Percentiles rank a stretch among this genome's conserved stretches.
phyloP scores from a whole-genome alignment of 2,797 vertebrate genomes.

The Catharus ustulatus region DNA sequence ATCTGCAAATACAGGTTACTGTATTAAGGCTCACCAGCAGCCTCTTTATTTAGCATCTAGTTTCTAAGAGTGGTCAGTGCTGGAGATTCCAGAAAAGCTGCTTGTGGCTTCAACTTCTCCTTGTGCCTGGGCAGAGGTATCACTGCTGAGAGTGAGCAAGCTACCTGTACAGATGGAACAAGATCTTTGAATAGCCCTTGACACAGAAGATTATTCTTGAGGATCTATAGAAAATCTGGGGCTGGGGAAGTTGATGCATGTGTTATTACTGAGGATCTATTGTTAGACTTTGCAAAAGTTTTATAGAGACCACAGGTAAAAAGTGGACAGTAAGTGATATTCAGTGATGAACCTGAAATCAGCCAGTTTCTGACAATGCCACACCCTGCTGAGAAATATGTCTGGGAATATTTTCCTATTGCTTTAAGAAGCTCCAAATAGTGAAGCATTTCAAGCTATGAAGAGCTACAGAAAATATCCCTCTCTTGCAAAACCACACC shows the following conservation, averaged over 20 bases:
- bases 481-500: neutral
- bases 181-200: neutral
- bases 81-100: neutral
- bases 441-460: neutral
- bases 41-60: neutral
- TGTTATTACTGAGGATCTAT: neutral
- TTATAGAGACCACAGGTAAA: neutral
- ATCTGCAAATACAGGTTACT: neutral
- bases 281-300: neutral
- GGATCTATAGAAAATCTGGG: neutral
- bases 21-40: neutral
- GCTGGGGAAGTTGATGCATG: neutral
- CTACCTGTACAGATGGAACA: neutral
- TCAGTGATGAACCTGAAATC: neutral
- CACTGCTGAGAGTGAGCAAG: neutral
- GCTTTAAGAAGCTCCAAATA: neutral
- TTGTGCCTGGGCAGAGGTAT: neutral
- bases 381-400: fast-evolving
- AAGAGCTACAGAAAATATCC: neutral
- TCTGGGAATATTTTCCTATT: neutral
- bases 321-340: neutral
- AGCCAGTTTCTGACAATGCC: neutral
- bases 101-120: neutral
- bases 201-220: neutral
- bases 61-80: neutral